Conservation (phyloP, 2,888 invertebrate genomes). For the Caenorhabditis becei region DNA sequence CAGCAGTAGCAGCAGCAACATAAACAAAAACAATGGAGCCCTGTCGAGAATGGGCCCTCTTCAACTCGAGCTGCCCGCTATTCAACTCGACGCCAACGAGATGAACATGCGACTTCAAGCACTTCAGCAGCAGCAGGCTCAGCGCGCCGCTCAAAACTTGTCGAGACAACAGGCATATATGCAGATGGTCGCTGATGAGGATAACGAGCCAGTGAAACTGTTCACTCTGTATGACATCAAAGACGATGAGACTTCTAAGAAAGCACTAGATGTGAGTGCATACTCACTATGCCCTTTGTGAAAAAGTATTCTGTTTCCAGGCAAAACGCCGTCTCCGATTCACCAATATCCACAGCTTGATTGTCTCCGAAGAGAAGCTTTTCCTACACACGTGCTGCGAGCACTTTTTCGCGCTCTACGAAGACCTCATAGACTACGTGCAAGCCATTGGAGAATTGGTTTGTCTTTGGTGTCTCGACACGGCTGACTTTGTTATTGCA, state of each 20-base stretch:
- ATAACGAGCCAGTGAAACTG: slow-evolving; percentile 17
- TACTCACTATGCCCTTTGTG: not conserved
- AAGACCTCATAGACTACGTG: slow-evolving; percentile 44
- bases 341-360: slow-evolving; percentile 37
- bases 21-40: slow-evolving; percentile 9
- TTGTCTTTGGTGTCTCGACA: not conserved
- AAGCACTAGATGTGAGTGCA: slow-evolving; percentile 22
- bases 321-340: slow-evolving; percentile 28
- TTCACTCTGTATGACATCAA: slow-evolving; percentile 49
- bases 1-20: not conserved
- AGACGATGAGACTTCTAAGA: slow-evolving; percentile 32
- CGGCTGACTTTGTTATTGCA: slow-evolving; percentile 20
- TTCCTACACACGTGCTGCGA: slow-evolving; percentile 40
- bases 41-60: slow-evolving; percentile 25
- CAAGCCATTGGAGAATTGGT: slow-evolving; percentile 41
- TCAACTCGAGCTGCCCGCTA: slow-evolving; percentile 27
- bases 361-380: slow-evolving; percentile 39
- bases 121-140: not conserved
- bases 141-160: not conserved
- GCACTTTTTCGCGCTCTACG: slow-evolving; percentile 33
- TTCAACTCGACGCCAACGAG: slow-evolving; percentile 13
- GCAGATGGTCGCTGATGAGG: slow-evolving; percentile 26
- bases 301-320: slow-evolving; percentile 10
- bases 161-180: slow-evolving; percentile 1
- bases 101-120: slow-evolving; percentile 14